A percentile compares a stretch with the other conserved stretches of the same genome.
These are phyloP conservation scores for Stichodactyla helianthus DNA, from an alignment of 64 coral and sea anemone species.

Conservation along the genomic window DNA sequence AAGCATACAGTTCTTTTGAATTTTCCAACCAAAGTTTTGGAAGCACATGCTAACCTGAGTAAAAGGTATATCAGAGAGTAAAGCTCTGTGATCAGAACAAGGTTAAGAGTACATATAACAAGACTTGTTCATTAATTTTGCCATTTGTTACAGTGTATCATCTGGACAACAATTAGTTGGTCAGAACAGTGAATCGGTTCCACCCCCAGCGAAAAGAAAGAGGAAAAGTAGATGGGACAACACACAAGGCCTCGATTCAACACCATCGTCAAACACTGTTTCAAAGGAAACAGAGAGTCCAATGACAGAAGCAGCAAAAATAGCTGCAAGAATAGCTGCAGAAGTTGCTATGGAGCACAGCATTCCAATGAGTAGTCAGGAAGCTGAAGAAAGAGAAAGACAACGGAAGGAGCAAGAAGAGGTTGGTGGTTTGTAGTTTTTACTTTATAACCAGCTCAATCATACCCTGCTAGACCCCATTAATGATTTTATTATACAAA, in stretches of 20 bases:
- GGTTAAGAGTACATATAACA: too few relatives aligned
- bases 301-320: conserved; percentile 42
- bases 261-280: not conserved
- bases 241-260: not conserved
- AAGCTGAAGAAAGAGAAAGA: conserved; percentile 74
- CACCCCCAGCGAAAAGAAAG: conserved; percentile 51
- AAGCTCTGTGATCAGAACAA: too few relatives aligned
- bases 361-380: conserved; percentile 65
- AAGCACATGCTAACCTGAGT: too few relatives aligned
- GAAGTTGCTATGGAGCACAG: conserved; percentile 78
- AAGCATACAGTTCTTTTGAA: too few relatives aligned
- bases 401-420: conserved; percentile 88
- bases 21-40: too few relatives aligned
- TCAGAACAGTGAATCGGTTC: not conserved
- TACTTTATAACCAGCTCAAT: too few relatives aligned
- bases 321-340: conserved; percentile 56
- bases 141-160: not conserved
- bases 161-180: not conserved
- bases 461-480: too few relatives aligned
- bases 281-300: conserved; percentile 10
- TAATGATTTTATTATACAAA: too few relatives aligned
- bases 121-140: too few relatives aligned
- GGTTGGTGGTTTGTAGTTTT: conserved; percentile 9
- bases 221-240: conserved; percentile 68
- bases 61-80: too few relatives aligned